Conservation (phyloP, 2,888 invertebrate species). For the Keiferia lycopersicella region DNA sequence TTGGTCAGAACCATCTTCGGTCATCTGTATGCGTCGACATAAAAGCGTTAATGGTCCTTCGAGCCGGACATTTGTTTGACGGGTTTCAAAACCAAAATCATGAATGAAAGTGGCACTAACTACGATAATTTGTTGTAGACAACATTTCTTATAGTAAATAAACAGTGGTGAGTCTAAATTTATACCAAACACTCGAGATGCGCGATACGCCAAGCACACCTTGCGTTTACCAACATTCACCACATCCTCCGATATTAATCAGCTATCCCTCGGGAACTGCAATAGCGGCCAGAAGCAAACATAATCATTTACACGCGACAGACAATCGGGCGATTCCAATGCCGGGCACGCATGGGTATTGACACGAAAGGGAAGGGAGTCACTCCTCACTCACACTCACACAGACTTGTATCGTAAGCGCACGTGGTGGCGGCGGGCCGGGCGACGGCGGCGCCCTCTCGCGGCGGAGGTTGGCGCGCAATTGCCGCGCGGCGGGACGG, state of each 20-base stretch:
- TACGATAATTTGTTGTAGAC: background rate
- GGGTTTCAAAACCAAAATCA: background rate
- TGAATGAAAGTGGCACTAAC: constrained; percentile 7
- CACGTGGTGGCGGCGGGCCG: constrained; percentile 52
- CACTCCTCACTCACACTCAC: no score
- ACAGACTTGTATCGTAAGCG: constrained; percentile 56
- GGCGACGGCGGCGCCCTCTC: constrained; percentile 68
- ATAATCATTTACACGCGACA: constrained; percentile 66
- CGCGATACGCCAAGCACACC: constrained; percentile 46
- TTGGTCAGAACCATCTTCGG: constrained; percentile 39
- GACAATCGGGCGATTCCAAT: constrained; percentile 62
- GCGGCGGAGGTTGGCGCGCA: constrained; percentile 76
- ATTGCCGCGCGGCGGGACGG: constrained; percentile 61
- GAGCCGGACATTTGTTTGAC: constrained; percentile 33
- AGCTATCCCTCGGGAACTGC: constrained; percentile 60
- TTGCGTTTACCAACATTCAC: constrained; percentile 45
- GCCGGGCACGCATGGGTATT: constrained; percentile 72
- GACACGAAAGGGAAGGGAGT: constrained; percentile 69
- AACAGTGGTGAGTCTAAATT: background rate
- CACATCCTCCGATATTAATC: constrained; percentile 64
- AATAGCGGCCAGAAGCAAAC: constrained; percentile 69
- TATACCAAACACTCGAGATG: constrained; percentile 17
- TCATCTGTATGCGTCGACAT: constrained; percentile 18
- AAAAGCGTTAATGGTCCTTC: constrained; percentile 33
- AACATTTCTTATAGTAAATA: background rate